Conservation (phyloP, 2,888 invertebrate species). For the Mechanitis mazaeus region DNA sequence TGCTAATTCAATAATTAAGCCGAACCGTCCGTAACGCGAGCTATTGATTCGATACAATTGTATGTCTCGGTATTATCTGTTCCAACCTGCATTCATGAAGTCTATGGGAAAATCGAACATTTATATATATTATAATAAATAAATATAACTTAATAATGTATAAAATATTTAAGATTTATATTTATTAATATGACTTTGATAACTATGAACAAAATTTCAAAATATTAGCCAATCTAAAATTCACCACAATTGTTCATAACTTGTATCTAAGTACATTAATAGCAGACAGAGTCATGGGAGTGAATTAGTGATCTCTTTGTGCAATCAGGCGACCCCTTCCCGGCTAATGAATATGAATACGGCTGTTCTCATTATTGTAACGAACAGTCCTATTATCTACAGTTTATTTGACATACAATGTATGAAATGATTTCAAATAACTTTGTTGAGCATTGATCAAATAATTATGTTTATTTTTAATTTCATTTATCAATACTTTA, state of each 20-base stretch:
- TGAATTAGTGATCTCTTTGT: constrained; percentile 75
- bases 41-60: constrained; percentile 53
- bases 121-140: not conserved
- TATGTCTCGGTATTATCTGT: constrained; percentile 35
- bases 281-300: constrained; percentile 57
- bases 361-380: constrained; percentile 23
- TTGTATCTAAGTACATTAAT: constrained; percentile 63
- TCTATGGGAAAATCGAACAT: not conserved
- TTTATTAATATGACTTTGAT: not conserved
- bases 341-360: constrained; percentile 73
- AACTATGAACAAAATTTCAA: not conserved
- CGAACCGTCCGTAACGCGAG: constrained; percentile 63
- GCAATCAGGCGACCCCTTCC: constrained; percentile 75
- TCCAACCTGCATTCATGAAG: constrained; percentile 3
- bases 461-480: too few relatives aligned
- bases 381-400: constrained; percentile 19
- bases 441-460: not conserved
- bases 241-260: constrained; percentile 32
- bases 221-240: constrained; percentile 31
- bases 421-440: not conserved
- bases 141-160: not conserved
- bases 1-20: constrained; percentile 78
- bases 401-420: not conserved
- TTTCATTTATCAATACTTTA: too few relatives aligned
- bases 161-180: not conserved